Evolutionary conservation across 2,113 vertebrate genomes (phyloP).

Genomic region (Xyrauchen texanus): DNA sequence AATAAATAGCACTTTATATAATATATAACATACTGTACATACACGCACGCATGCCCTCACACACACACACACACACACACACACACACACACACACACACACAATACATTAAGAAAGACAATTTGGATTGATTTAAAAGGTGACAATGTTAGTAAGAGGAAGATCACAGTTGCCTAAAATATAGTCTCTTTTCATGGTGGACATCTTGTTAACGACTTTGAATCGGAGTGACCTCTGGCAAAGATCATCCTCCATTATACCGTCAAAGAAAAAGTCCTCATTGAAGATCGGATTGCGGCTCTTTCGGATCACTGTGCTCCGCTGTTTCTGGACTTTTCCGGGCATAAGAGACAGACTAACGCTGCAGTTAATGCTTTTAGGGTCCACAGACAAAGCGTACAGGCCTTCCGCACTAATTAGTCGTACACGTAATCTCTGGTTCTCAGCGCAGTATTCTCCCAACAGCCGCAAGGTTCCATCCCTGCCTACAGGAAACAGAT

Average conservation of each 20-base stretch:
- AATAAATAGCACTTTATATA: conserved; percentile 59
- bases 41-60: no score
- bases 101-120: conserved; percentile 52
- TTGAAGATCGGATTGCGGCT: conserved; percentile 89
- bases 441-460: conserved; percentile 78
- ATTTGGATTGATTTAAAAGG: conserved; percentile 50
- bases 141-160: conserved; percentile 70
- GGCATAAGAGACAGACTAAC: conserved; percentile 81
- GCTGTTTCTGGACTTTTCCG: conserved; percentile 83
- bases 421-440: conserved; percentile 80
- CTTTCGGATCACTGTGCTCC: conserved; percentile 83
- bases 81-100: background rate
- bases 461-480: conserved; percentile 80
- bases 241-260: conserved; percentile 78
- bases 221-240: conserved; percentile 75
- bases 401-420: conserved; percentile 83
- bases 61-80: background rate
- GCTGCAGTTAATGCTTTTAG: conserved; percentile 82
- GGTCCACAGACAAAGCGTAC: conserved; percentile 73
- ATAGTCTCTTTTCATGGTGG: conserved; percentile 80
- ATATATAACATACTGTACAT: background rate
- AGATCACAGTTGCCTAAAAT: conserved; percentile 73
- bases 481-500: conserved; percentile 73
- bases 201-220: conserved; percentile 84
- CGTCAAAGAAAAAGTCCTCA: conserved; percentile 89